A percentile compares a stretch with the other conserved stretches of the same genome.
phyloP scores from a whole-genome alignment of 2,113 vertebrate species.

The Mirza zaza region DNA sequence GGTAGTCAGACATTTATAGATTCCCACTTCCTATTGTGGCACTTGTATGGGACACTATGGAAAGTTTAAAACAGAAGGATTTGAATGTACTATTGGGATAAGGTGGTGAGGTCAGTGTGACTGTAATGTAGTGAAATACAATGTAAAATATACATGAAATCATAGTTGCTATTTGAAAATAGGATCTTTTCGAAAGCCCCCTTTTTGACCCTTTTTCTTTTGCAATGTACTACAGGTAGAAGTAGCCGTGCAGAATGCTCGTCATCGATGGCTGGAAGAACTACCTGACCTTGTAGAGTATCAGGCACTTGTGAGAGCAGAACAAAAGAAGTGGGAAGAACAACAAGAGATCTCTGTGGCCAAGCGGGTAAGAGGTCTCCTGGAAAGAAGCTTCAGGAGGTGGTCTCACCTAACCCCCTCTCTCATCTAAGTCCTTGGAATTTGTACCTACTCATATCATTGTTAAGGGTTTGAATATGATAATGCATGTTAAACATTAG shows the following conservation, averaged over 20 bases:
- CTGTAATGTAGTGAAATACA: neutral
- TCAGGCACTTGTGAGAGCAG: constrained; percentile 86
- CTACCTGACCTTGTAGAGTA: constrained; percentile 91
- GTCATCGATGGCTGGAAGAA: constrained; percentile 89
- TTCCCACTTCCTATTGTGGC: neutral
- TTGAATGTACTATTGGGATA: neutral
- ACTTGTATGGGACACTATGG: neutral
- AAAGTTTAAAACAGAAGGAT: neutral
- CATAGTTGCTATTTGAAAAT: neutral
- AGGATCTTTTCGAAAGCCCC: neutral
- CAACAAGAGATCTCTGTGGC: constrained; percentile 81
- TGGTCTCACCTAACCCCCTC: neutral
- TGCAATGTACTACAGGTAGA: constrained; percentile 86
- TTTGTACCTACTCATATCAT: neutral
- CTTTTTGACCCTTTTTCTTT: neutral
- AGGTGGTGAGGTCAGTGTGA: neutral
- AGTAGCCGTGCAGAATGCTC: constrained; percentile 90
- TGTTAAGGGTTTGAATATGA: neutral
- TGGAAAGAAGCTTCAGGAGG: neutral
- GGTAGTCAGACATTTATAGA: neutral
- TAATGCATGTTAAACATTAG: neutral
- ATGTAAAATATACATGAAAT: neutral
- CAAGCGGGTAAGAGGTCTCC: constrained; percentile 83
- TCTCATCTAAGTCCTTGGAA: neutral
- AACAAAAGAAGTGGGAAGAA: constrained; percentile 89